Evolutionary conservation across 2,113 vertebrate genomes (phyloP).

Genomic region (Raja brachyura): DNA sequence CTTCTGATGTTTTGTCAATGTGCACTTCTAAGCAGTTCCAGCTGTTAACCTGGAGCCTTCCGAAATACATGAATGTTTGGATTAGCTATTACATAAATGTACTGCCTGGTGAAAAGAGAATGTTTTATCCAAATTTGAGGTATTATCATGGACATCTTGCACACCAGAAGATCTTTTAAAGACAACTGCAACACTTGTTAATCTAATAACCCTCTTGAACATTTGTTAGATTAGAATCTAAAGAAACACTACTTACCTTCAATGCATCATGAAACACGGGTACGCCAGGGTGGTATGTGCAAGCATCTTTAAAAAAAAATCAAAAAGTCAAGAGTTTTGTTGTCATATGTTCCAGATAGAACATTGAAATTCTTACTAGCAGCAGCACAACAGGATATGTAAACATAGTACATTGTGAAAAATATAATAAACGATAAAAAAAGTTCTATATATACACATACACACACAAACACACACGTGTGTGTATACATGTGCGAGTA

Average conservation of each 20-base stretch:
- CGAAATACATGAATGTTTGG: no score
- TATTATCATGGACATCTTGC: neutral
- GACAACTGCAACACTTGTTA: neutral
- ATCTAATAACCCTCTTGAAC: neutral
- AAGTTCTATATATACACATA: no score
- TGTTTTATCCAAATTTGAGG: neutral
- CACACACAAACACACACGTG: no score
- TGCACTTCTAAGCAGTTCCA: no score
- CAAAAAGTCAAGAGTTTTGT: neutral
- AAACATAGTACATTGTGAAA: no score
- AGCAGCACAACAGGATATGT: no score
- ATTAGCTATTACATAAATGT: neutral
- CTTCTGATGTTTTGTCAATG: no score
- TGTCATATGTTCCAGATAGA: no score
- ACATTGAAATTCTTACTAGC: no score
- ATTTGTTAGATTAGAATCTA: neutral
- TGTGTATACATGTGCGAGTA: no score
- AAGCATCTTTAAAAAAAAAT: conserved; percentile 62
- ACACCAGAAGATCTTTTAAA: neutral
- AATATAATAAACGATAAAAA: no score
- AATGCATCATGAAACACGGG: conserved; percentile 96
- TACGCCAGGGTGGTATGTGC: conserved; percentile 87
- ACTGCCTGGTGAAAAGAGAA: neutral
- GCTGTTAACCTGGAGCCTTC: no score
- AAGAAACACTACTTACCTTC: conserved; percentile 66